Base-by-base conservation (phyloP, 2,113 vertebrate species). In the Ammodytes marinus region DNA sequence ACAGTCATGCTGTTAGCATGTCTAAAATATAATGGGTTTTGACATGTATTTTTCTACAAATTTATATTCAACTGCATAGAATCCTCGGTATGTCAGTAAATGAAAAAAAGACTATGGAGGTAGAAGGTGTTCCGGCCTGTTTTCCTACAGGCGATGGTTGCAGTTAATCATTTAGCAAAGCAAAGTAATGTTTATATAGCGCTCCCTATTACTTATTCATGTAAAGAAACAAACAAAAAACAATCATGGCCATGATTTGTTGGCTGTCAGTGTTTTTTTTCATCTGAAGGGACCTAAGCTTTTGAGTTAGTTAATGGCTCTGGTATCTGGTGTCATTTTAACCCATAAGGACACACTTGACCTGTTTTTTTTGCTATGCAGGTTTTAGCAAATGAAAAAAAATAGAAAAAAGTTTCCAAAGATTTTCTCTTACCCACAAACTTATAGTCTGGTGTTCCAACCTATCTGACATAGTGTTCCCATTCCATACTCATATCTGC, bases 131-230 rank as follows among this genome's bases (percentile, higher is more conserved):
- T 69, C n/a, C 43, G 46, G n/a, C 14, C 4, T 82, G 19, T 72
- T 82, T 86, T 77, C 57, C 52, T 60, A 4, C 50, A 47, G 47
- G 60, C 45, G 14, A 14, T 69, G 61, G n/a, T 49, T 73, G 76
- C 83, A 63, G 69, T 81, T 69, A 71, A 82, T 89, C 79, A 88
- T 90, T 91, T 80, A 80, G 76, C 46, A 82, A 74, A 86, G 75
- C 69, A 49, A 50, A 19, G 61, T 37, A 27, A 45, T 57, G 49
- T 61, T 80, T 71, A 89, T 88, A 86, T 81, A 85, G 80, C 46
- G 71, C 52, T 59, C 27, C 12, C 35, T 55, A 75, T 88, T 82
- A 86, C 45, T 92, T 83, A 86, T 86, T 86, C 47, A 84, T 84
- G 74, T 78, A 59, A 82, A 60, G 67, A 65, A 65, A 58, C 0